Evolutionary conservation across 2,888 invertebrate species (phyloP).

Genomic region (Sphaerophoria rueppellii): DNA sequence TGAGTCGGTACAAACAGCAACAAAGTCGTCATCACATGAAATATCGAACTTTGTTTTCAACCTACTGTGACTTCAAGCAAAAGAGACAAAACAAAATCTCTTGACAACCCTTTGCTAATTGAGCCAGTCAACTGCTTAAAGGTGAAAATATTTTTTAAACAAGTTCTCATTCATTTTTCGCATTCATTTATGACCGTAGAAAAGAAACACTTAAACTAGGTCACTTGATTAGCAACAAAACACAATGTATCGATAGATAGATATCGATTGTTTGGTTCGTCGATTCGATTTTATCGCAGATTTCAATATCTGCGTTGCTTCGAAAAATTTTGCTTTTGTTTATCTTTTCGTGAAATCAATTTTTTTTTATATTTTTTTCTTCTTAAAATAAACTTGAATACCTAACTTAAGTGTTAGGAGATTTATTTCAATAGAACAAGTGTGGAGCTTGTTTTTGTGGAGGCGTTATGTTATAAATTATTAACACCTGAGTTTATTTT

Average conservation of each 20-base stretch:
- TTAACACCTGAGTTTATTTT: neutral
- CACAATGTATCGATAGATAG: constrained; percentile 10
- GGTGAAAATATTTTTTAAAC: constrained; percentile 12
- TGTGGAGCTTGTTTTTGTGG: constrained; percentile 14
- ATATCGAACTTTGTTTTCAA: neutral
- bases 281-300: constrained; percentile 14
- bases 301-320: neutral
- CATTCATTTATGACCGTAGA: constrained; percentile 3
- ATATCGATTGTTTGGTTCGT: constrained; percentile 1
- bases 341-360: neutral
- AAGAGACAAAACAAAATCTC: neutral
- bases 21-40: neutral
- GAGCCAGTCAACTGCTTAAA: constrained; percentile 21
- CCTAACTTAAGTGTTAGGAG: neutral
- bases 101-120: constrained; percentile 1
- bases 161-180: neutral
- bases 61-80: neutral
- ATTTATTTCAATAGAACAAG: constrained; percentile 26
- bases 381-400: constrained; percentile 2
- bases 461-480: constrained; percentile 8
- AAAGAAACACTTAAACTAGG: neutral
- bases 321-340: neutral
- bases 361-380: neutral
- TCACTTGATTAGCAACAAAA: constrained; percentile 31
- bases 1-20: no score